phyloP scores from a whole-genome alignment of 2,113 vertebrate genomes.

The Zosterops hypoxanthus region DNA sequence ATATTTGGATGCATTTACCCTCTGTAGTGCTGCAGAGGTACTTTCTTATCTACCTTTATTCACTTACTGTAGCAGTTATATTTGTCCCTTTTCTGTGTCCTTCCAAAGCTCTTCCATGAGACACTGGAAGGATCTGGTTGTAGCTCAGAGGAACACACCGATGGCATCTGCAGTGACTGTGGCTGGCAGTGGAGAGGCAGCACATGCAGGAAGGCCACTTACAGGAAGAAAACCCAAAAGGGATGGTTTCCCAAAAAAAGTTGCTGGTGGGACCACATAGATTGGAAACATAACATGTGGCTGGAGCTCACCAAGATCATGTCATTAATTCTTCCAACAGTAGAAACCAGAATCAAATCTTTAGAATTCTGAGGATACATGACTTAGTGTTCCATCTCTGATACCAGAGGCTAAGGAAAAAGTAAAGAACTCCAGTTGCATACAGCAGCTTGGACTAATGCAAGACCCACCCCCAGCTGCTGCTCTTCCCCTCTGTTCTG shows the following conservation, averaged over 20 bases:
- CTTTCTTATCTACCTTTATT: background rate
- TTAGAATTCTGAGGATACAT: background rate
- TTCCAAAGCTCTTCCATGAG: background rate
- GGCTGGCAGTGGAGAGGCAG: background rate
- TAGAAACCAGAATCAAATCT: background rate
- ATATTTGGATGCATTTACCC: background rate
- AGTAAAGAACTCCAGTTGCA: background rate
- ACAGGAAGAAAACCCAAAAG: background rate
- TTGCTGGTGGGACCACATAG: background rate
- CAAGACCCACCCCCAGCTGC: background rate
- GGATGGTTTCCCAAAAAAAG: background rate
- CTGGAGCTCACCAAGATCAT: background rate
- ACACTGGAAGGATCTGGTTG: background rate
- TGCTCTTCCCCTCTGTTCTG: slow-evolving; percentile 28
- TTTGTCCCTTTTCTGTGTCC: background rate
- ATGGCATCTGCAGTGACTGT: rapidly evolving
- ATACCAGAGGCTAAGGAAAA: slow-evolving; percentile 19
- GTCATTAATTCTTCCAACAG: background rate
- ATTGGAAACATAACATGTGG: background rate
- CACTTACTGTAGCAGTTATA: background rate
- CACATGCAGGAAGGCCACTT: background rate
- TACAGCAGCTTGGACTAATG: slow-evolving; percentile 30
- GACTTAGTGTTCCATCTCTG: background rate
- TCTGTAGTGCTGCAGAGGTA: background rate
- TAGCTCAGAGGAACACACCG: background rate